Conservation (phyloP, 2,797 vertebrate genomes). For the Diceros bicornis region DNA sequence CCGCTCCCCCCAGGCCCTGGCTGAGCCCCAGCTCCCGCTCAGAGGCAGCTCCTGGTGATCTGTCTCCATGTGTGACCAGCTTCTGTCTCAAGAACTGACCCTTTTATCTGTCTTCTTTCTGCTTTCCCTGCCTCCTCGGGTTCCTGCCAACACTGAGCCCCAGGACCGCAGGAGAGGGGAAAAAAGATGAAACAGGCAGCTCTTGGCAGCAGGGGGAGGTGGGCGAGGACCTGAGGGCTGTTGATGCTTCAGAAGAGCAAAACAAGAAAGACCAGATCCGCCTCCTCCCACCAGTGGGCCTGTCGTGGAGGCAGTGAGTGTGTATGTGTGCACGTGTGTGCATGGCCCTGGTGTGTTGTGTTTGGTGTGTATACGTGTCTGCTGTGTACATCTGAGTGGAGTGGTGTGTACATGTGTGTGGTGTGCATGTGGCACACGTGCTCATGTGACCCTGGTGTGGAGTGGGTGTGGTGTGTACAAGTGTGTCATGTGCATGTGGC, state of each 20-base stretch:
- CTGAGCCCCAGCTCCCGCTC: conserved; percentile 84
- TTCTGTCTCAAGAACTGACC: conserved; percentile 88
- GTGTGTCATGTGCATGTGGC: background rate
- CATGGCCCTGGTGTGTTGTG: background rate
- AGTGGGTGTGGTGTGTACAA: background rate
- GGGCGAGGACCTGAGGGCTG: conserved; percentile 50
- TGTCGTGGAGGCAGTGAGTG: background rate
- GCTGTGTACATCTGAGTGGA: no score
- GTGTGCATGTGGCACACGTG: no score
- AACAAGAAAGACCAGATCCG: background rate
- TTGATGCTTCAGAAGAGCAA: background rate
- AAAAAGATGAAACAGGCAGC: conserved; percentile 38
- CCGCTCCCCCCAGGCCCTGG: background rate
- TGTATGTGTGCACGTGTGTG: no score
- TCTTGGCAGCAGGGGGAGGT: background rate
- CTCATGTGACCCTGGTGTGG: no score
- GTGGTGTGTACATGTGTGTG: background rate
- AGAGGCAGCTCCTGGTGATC: conserved; percentile 88
- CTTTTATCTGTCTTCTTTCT: conserved; percentile 86
- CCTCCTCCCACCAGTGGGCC: background rate
- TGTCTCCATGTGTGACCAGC: conserved; percentile 88
- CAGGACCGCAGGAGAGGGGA: background rate
- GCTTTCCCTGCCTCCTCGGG: conserved; percentile 62
- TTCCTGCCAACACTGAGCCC: conserved; percentile 53
- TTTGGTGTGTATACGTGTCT: no score